Evolutionary conservation across 2,888 invertebrate species (phyloP), one percentile per base, ranked within the genome.

Genomic region (Tenthredo mesomela): DNA sequence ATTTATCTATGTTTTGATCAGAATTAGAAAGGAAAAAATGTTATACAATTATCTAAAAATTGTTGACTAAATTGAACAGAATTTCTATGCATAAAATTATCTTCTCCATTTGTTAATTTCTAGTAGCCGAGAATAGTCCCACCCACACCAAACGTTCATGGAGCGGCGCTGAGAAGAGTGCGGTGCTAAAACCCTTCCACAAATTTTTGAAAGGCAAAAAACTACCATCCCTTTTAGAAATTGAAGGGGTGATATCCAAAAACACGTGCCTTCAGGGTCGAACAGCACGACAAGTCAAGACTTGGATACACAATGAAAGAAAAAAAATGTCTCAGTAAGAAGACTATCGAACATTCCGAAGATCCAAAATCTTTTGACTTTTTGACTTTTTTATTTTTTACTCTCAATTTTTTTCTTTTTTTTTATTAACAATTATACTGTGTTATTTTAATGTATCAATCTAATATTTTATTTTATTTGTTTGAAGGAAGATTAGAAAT

Each of bases 251-350:
- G 10, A 65, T 65, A 12, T 25, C 65, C 12, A 25, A 65, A 65
- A 65, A 21, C 3, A 2, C 1, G 21, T 65, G 65, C 29, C 65
- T 87, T 10, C 71, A 65, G n/a, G 85, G 84, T 29, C 86, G 87
- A 21, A 71, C 85, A 9, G 86, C 86, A 12, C 84, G 86, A 1
- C 86, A 87, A 84, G 18, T 87, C 12, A 82, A 86, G 37, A 84
- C 86, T 15, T 87, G 86, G 87, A 37, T 87, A 12, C 86, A 87
- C 50, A 85, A 83, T 1, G 77, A 87, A 12, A 7, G 78, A 86
- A 84, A 54, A 85, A 75, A 75, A 15, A 75, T 75, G 75, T 9
- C 29, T 29, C 12, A 1, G 12, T 65, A 65, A 65, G 37, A 37
- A 37, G 37, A 37, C 4, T 37, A 29, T 29, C 29, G 2, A 29